These are phyloP conservation scores for Myxocyprinus asiaticus DNA, from an alignment of 2,113 vertebrate species.

Conservation along the genomic window DNA sequence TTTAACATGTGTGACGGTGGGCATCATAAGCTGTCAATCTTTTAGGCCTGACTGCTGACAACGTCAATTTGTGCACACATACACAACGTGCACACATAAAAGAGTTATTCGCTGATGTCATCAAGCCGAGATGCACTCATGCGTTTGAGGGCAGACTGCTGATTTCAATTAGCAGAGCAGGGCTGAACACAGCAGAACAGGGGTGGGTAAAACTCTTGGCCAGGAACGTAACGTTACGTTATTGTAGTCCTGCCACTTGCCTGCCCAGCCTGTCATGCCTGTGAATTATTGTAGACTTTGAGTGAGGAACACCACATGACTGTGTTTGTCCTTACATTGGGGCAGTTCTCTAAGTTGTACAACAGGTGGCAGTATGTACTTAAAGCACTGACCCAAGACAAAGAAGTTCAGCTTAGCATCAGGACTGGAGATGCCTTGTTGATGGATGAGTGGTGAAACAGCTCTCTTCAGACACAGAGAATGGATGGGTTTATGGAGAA, in stretches of 20 bases:
- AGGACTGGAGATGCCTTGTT: not conserved
- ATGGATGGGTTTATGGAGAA: no score
- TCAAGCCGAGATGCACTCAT: constrained; percentile 19
- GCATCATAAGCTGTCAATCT: not conserved
- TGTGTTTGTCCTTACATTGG: not conserved
- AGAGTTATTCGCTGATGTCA: constrained; percentile 52
- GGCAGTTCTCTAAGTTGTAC: constrained; percentile 32
- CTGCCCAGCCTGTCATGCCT: not conserved
- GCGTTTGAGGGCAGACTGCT: not conserved
- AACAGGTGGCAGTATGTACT: constrained; percentile 42
- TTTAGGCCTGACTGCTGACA: constrained; percentile 23
- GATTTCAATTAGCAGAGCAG: no score
- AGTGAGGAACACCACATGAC: constrained; percentile 18
- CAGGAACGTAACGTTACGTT: no score
- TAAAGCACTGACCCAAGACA: not conserved
- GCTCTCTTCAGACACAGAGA: no score
- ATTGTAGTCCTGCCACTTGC: not conserved
- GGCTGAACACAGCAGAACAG: no score
- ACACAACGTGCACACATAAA: not conserved
- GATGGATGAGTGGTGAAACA: no score
- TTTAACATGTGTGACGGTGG: no score
- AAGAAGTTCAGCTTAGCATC: not conserved
- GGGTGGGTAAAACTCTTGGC: no score
- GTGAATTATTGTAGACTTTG: not conserved
- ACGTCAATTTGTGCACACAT: not conserved